A percentile compares a stretch with the other conserved stretches of the same genome.
Evolutionary conservation across 2,113 vertebrate genomes (phyloP).

Genomic region (Nesoenas mayeri): DNA sequence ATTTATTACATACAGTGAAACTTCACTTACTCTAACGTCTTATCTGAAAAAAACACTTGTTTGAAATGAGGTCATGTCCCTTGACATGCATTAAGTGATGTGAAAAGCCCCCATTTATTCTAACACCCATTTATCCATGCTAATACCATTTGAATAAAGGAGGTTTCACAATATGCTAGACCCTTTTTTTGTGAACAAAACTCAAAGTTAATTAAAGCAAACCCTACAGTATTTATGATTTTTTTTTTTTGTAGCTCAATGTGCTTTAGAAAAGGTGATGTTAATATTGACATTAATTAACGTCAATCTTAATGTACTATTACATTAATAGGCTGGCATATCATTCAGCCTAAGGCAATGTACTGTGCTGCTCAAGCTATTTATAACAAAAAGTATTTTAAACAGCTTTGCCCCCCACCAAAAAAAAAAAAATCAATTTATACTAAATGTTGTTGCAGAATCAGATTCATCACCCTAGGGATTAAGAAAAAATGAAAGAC

Average conservation of each 20-base stretch:
- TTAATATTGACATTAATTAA: conserved; percentile 73
- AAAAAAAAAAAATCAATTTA: conserved; percentile 63
- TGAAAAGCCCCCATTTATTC: conserved; percentile 16
- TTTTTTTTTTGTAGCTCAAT: conserved; percentile 27
- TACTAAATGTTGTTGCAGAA: conserved; percentile 76
- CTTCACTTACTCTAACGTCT: conserved; percentile 18
- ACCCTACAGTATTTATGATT: conserved; percentile 51
- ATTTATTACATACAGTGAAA: conserved; percentile 27
- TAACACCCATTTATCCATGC: neutral
- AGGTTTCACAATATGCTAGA: conserved; percentile 8
- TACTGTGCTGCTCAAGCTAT: conserved; percentile 66
- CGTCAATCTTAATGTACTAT: conserved; percentile 68
- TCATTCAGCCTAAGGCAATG: conserved; percentile 58
- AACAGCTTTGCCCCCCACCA: conserved; percentile 52
- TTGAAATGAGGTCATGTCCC: conserved; percentile 51
- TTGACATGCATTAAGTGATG: conserved; percentile 23
- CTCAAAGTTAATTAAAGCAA: conserved; percentile 67
- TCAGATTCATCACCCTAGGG: conserved; percentile 76
- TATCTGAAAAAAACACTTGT: neutral
- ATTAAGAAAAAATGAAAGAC: conserved; percentile 79
- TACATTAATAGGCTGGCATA: conserved; percentile 67
- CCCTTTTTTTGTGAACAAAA: neutral
- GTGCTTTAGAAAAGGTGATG: conserved; percentile 64
- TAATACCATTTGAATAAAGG: conserved; percentile 25
- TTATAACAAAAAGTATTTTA: conserved; percentile 71